Evolutionary conservation across 92 coral and sea anemone species (phyloP), one percentile per base, ranked within the genome.

Genomic region (Galaxea fascicularis): DNA sequence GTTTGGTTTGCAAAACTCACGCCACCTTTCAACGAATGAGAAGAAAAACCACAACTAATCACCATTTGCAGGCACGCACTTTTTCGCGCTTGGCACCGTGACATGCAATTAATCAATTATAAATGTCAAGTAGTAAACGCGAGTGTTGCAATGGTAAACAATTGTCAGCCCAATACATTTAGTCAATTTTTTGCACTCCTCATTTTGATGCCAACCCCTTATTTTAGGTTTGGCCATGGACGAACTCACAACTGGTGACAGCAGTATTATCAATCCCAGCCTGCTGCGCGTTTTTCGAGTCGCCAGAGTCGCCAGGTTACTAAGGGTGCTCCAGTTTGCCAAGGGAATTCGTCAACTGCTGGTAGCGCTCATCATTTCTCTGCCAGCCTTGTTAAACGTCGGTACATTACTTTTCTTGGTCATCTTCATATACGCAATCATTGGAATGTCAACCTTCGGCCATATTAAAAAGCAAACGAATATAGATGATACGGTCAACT

Each of bases 371-470:
- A 92, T 94, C 18, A 87, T 96, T 10, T 96, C 98, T 2, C 88
- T 96, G 18, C 98, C 98, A 64, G 98, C 98, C 22, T 92, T 96
- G 15, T 73, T 96, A 25, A 96, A 96, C 89, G 94, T 96, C 35
- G 98, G 98, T 4, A 92, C 95, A 47, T 75, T 96, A 39, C 91
- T 96, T n/a, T 92, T 96, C 49, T 92, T 96, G 25, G 95, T 96
- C 10, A 94, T 96, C 47, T 96, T 95, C 74, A 95, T 96, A 62
- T 97, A 93, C 76, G 99, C 98, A 53, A 83, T 93, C 66, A 92
- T 97, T 86, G 99, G 98, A 73, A 97, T 97, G 99, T 89, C 97
- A 1, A 91, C 98, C 45, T 97, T 95, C 73, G 96, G 93, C 0
- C 95, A 82, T 79, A 93, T 97, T 35, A 95, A 88, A 65, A 93